Conservation (phyloP, 2,888 invertebrate species). For the Schizotus pectinicornis region DNA sequence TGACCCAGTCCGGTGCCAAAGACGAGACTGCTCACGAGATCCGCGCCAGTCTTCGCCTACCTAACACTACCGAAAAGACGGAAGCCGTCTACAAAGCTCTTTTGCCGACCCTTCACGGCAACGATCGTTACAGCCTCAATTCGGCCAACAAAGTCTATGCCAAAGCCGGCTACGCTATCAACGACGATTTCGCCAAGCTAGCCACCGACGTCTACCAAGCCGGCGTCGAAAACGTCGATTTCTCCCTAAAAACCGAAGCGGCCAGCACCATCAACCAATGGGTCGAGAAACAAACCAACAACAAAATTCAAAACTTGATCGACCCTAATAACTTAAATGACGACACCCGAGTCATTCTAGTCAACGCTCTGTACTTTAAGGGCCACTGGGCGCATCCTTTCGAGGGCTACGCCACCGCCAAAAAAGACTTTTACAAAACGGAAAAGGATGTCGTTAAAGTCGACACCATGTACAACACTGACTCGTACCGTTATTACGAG, state of each 20-base stretch:
- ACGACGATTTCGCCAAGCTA: constrained; percentile 63
- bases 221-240: constrained; percentile 60
- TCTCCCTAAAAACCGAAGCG: constrained; percentile 34
- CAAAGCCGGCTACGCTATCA: constrained; percentile 61
- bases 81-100: constrained; percentile 20
- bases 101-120: constrained; percentile 36
- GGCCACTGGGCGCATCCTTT: constrained; percentile 46
- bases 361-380: constrained; percentile 53
- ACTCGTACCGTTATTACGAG: constrained; percentile 45
- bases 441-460: constrained; percentile 38
- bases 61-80: constrained; percentile 32
- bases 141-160: constrained; percentile 67
- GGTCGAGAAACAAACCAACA: constrained; percentile 51
- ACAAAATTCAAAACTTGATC: constrained; percentile 50
- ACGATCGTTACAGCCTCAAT: constrained; percentile 37
- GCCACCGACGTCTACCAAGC: constrained; percentile 68
- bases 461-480: constrained; percentile 46
- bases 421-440: constrained; percentile 40
- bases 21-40: constrained; percentile 40
- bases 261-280: constrained; percentile 50
- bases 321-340: constrained; percentile 34
- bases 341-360: constrained; percentile 45
- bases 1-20: constrained; percentile 41
- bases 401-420: constrained; percentile 33
- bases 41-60: constrained; percentile 37